A percentile compares a stretch with the other conserved stretches of the same genome.
Conservation (phyloP, 2,113 vertebrate species). For the Garra rufa region DNA sequence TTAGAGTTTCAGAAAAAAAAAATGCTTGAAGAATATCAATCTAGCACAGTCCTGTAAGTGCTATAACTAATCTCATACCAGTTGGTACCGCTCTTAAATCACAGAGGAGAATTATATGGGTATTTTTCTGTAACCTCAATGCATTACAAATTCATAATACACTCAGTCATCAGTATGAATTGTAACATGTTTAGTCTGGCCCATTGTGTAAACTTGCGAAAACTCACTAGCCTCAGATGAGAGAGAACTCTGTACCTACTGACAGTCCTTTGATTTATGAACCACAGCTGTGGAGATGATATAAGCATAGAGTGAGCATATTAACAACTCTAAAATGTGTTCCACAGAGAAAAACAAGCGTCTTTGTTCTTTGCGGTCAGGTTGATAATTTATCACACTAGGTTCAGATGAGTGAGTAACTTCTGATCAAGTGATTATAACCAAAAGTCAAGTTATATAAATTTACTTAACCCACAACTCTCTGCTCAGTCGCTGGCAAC, state of each 20-base stretch:
- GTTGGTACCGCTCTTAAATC: not conserved
- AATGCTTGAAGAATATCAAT: not conserved
- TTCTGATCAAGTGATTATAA: conserved; percentile 32
- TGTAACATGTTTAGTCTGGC: conserved; percentile 50
- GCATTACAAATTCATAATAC: not conserved
- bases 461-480: not conserved
- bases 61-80: not conserved
- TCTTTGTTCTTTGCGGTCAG: not conserved
- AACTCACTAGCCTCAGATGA: conserved; percentile 54
- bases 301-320: conserved; percentile 43
- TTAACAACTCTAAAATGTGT: conserved; percentile 15
- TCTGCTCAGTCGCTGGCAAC: not conserved
- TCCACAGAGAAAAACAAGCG: not conserved
- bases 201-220: conserved; percentile 63
- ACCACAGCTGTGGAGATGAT: conserved; percentile 73
- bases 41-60: not conserved
- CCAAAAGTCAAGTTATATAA: not conserved
- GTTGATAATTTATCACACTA: conserved; percentile 46
- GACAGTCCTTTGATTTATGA: conserved; percentile 75
- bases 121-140: conserved; percentile 2
- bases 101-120: not conserved
- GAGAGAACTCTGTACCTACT: conserved; percentile 59
- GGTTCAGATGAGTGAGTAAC: conserved; percentile 5
- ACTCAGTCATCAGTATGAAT: not conserved
- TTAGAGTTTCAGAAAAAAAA: not conserved